Percentiles rank a stretch among this genome's conserved stretches.
Conservation (phyloP, 2,888 invertebrate genomes). For the Parascotia fuliginaria region DNA sequence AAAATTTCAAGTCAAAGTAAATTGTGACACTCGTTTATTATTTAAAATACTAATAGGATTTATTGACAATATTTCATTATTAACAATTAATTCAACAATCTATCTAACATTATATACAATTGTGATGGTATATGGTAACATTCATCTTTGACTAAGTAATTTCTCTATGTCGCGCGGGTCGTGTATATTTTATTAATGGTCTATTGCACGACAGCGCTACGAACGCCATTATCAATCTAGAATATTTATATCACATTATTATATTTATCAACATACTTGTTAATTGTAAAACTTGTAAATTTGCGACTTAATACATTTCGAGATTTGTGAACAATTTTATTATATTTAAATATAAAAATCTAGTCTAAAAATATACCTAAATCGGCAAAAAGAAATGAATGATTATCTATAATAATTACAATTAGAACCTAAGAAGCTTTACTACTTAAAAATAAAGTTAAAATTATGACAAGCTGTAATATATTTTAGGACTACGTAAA, state of each 20-base stretch:
- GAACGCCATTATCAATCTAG: conserved; percentile 14
- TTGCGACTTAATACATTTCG: conserved; percentile 36
- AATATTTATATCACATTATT: conserved; percentile 39
- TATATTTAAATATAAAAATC: conserved; percentile 39
- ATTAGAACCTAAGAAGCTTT: conserved; percentile 55
- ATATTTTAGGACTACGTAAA: conserved; percentile 40
- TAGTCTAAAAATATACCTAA: conserved; percentile 40
- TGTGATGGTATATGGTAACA: conserved; percentile 75
- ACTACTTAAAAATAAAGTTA: conserved; percentile 64
- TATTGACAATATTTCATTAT: conserved; percentile 43
- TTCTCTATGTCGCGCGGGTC: conserved; percentile 23
- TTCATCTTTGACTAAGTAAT: conserved; percentile 55
- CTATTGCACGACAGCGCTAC: conserved; percentile 1
- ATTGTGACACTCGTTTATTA: conserved; percentile 28
- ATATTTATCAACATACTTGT: conserved; percentile 30
- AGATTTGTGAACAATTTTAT: conserved; percentile 31
- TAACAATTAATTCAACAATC: conserved; percentile 72
- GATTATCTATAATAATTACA: conserved; percentile 48
- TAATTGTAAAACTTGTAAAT: conserved; percentile 33
- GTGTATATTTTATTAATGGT: not conserved
- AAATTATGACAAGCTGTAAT: conserved; percentile 58
- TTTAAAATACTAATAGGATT: conserved; percentile 36
- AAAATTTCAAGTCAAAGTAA: conserved; percentile 45
- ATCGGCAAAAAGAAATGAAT: conserved; percentile 37
- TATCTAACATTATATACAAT: conserved; percentile 73